Percentiles rank a stretch among this genome's conserved stretches.
Evolutionary conservation across 2,113 vertebrate genomes (phyloP).

Genomic region (Anoplopoma fimbria): DNA sequence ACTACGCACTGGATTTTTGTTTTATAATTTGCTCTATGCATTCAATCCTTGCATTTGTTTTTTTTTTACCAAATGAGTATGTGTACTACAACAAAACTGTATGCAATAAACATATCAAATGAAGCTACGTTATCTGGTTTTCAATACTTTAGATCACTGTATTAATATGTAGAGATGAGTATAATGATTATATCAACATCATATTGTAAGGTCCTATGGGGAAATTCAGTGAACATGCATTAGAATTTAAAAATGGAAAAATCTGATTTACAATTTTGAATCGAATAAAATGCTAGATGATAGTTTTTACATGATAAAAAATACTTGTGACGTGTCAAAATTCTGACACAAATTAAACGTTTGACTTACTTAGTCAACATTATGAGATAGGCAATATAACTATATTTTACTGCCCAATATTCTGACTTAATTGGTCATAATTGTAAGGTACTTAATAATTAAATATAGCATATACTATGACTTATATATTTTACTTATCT

Average conservation of each 20-base stretch:
- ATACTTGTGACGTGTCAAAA: not conserved
- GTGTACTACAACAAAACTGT: not conserved
- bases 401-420: too few relatives aligned
- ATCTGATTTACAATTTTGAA: too few relatives aligned
- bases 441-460: not conserved
- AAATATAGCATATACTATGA: not conserved
- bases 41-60: too few relatives aligned
- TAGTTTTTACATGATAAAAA: not conserved
- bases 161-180: not conserved
- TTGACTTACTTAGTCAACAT: too few relatives aligned
- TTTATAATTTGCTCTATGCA: not conserved
- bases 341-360: not conserved
- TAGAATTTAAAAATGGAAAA: not conserved
- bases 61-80: not conserved
- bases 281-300: not conserved
- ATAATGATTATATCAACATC: not conserved
- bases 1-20: not conserved
- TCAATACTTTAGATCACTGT: not conserved
- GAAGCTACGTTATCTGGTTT: not conserved
- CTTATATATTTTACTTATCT: not conserved
- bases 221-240: not conserved
- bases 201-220: not conserved
- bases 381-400: not conserved
- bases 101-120: conserved; percentile 30
- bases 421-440: not conserved